Percentiles rank a stretch among this genome's conserved stretches.
phyloP scores from a whole-genome alignment of 1,140 invertebrate species.

The Metopolophium dirhodum region DNA sequence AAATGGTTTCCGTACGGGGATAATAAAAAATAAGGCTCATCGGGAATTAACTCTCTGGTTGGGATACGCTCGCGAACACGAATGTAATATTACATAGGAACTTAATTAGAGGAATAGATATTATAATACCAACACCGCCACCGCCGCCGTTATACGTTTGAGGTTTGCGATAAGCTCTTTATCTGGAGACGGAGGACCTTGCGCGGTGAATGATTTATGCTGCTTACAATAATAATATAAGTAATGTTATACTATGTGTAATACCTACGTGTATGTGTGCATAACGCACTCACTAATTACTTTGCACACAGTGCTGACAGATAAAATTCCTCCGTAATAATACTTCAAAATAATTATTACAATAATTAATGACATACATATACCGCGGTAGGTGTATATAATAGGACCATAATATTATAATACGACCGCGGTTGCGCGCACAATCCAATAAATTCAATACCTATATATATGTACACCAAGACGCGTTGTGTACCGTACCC shows the following conservation, averaged over 20 bases:
- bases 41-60: not conserved
- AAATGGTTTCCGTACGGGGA: not conserved
- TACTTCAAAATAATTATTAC: not conserved
- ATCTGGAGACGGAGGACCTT: slow-evolving; percentile 34
- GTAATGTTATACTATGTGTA: not conserved
- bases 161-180: slow-evolving; percentile 35
- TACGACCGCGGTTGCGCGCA: not conserved
- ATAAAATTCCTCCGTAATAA: not conserved
- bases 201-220: slow-evolving; percentile 18
- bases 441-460: not conserved
- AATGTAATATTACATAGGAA: not conserved
- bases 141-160: not conserved
- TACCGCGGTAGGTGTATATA: not conserved
- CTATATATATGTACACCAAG: not conserved
- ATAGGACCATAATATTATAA: not conserved
- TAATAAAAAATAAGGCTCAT: not conserved
- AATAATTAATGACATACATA: not conserved
- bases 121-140: not conserved
- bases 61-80: not conserved
- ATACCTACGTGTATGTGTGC: not conserved
- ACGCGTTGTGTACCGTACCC: not conserved
- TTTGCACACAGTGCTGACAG: slow-evolving; percentile 2
- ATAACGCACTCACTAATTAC: not conserved
- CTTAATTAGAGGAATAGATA: slow-evolving; percentile 7
- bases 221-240: slow-evolving; percentile 11